phyloP scores from a whole-genome alignment of 2,888 invertebrate species.

The Mesorhabditis sp. region DNA sequence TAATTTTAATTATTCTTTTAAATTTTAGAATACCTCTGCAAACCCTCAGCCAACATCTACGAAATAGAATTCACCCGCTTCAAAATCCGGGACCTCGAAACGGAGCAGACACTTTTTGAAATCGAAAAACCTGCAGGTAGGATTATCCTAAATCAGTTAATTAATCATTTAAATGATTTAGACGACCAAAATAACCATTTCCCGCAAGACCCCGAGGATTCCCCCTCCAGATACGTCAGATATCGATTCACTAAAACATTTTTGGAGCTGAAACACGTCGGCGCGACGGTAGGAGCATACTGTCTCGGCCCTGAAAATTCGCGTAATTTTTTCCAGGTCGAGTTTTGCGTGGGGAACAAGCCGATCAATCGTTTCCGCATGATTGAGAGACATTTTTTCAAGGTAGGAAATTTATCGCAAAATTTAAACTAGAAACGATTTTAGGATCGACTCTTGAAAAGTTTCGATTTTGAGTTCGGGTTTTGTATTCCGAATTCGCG shows the following conservation, averaged over 20 bases:
- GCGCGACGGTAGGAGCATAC: constrained; percentile 77
- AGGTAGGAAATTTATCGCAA: constrained; percentile 17
- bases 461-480: constrained; percentile 98
- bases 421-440: constrained; percentile 58
- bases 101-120: constrained; percentile 84
- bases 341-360: constrained; percentile 87
- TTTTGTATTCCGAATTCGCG: constrained; percentile 96
- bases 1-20: constrained; percentile 61
- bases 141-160: not conserved
- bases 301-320: constrained; percentile 70
- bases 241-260: constrained; percentile 98
- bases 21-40: constrained; percentile 78
- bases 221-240: constrained; percentile 87
- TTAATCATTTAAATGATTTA: not conserved
- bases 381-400: constrained; percentile 90
- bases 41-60: constrained; percentile 90
- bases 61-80: constrained; percentile 96
- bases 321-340: constrained; percentile 79
- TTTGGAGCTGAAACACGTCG: constrained; percentile 82
- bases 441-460: constrained; percentile 84
- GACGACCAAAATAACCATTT: constrained; percentile 7
- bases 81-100: constrained; percentile 86
- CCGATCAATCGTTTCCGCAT: constrained; percentile 91
- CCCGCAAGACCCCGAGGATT: constrained; percentile 64
- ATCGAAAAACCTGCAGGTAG: constrained; percentile 73